Conservation (phyloP, 2,888 invertebrate genomes). For the Meandrusa payeni region DNA sequence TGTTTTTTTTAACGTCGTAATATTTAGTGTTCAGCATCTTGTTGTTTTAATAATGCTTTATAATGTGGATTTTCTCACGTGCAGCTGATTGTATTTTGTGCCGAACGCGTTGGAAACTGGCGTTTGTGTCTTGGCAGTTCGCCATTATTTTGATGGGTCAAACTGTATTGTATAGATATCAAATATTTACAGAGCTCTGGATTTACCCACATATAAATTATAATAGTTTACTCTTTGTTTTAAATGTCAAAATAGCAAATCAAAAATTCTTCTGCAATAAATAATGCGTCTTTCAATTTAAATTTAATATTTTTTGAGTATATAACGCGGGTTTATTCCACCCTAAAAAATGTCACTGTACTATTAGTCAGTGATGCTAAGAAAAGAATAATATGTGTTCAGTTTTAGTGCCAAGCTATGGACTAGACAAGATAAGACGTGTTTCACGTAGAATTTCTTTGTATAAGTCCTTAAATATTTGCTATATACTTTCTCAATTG, state of each 20-base stretch:
- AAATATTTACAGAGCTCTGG: constrained; percentile 56
- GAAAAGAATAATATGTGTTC: constrained; percentile 25
- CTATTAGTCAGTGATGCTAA: constrained; percentile 26
- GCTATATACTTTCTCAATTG: too few species aligned
- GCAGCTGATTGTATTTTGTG: constrained; percentile 68
- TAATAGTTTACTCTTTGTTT: constrained; percentile 32
- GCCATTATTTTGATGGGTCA: constrained; percentile 77
- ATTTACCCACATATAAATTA: constrained; percentile 21
- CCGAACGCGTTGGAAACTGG: constrained; percentile 46
- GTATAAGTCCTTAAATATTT: constrained; percentile 12
- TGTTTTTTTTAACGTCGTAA: too few species aligned
- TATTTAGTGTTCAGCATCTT: too few species aligned
- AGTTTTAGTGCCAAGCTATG: constrained; percentile 25
- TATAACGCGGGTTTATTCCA: constrained; percentile 18
- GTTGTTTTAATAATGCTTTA: constrained; percentile 5
- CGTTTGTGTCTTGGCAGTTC: constrained; percentile 59
- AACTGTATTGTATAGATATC: constrained; percentile 53
- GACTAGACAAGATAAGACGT: constrained; percentile 25
- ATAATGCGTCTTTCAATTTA: too few species aligned
- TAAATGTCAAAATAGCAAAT: constrained; percentile 38
- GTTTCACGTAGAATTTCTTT: constrained; percentile 20
- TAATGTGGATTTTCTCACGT: constrained; percentile 33
- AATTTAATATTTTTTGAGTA: too few species aligned
- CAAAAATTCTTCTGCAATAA: too few species aligned
- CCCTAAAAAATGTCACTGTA: constrained; percentile 24